Evolutionary conservation across 2,113 vertebrate species (phyloP).

Genomic region (Aphyosemion australe): DNA sequence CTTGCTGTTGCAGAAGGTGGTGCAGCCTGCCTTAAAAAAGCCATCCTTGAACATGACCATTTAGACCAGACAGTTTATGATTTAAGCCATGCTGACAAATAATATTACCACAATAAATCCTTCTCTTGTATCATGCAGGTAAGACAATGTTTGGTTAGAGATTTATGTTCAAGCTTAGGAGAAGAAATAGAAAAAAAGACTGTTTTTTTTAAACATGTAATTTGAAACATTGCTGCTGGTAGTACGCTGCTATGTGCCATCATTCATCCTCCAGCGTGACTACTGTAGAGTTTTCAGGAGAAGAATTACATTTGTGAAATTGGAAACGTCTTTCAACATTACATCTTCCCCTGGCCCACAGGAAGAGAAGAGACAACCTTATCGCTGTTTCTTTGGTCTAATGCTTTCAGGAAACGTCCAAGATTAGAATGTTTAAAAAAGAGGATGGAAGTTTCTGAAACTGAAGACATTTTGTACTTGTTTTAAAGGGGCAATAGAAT

Average conservation of each 20-base stretch:
- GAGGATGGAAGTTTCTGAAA: conserved; percentile 20
- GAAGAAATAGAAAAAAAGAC: neutral
- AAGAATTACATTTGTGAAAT: conserved; percentile 35
- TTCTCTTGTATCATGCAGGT: neutral
- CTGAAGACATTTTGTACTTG: conserved; percentile 6
- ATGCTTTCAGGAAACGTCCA: conserved; percentile 15
- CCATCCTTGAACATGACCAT: neutral
- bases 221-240: neutral
- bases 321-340: conserved; percentile 13
- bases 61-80: conserved; percentile 34
- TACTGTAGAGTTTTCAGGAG: conserved; percentile 13
- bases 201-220: neutral
- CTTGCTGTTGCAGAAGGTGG: conserved; percentile 26
- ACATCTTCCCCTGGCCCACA: conserved; percentile 17
- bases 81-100: conserved; percentile 6
- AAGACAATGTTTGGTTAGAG: neutral
- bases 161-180: neutral
- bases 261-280: conserved; percentile 6
- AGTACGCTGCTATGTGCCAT: neutral
- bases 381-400: conserved; percentile 22
- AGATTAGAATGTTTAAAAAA: conserved; percentile 29
- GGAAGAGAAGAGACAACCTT: conserved; percentile 24
- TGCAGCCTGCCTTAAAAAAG: conserved; percentile 31
- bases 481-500: too few species aligned
- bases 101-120: conserved; percentile 9